These are phyloP conservation scores for Sebastolobus alascanus DNA, from an alignment of 2,797 vertebrate genomes.

Conservation along the genomic window DNA sequence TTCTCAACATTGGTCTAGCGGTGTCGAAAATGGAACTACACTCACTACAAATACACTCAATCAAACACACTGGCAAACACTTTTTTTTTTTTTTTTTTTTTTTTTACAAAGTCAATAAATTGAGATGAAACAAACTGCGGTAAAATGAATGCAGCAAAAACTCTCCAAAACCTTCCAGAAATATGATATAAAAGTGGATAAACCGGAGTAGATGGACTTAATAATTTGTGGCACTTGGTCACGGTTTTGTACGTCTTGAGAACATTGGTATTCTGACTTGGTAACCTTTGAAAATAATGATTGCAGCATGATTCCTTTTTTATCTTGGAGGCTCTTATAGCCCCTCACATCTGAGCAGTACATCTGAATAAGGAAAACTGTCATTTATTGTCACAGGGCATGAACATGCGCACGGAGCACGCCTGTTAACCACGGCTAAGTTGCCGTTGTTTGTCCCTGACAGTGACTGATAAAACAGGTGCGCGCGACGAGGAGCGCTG, in stretches of 20 bases:
- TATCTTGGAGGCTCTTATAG: constrained; percentile 52
- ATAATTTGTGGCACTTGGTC: constrained; percentile 8
- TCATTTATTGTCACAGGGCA: constrained; percentile 52
- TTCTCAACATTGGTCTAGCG: constrained; percentile 10
- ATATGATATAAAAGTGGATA: constrained; percentile 7
- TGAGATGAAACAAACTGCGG: neutral
- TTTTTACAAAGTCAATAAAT: constrained; percentile 17
- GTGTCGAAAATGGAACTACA: constrained; percentile 5
- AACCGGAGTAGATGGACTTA: constrained; percentile 1
- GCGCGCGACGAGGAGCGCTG: constrained; percentile 15
- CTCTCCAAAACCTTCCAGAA: neutral
- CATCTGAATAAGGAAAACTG: constrained; percentile 57
- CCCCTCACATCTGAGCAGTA: constrained; percentile 34
- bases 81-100: neutral
- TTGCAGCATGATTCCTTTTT: constrained; percentile 43
- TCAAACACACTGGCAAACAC: neutral
- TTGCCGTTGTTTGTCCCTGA: constrained; percentile 42
- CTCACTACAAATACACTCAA: constrained; percentile 6
- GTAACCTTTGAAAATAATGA: constrained; percentile 55
- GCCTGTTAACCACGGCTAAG: constrained; percentile 45
- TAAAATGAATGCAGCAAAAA: constrained; percentile 10
- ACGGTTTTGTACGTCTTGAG: constrained; percentile 22
- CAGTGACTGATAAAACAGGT: constrained; percentile 58
- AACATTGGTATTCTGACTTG: constrained; percentile 51
- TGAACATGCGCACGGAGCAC: constrained; percentile 48